Evolutionary conservation across 2,888 invertebrate genomes (phyloP), one percentile per base, ranked within the genome.

Genomic region (Monopis laevigella): DNA sequence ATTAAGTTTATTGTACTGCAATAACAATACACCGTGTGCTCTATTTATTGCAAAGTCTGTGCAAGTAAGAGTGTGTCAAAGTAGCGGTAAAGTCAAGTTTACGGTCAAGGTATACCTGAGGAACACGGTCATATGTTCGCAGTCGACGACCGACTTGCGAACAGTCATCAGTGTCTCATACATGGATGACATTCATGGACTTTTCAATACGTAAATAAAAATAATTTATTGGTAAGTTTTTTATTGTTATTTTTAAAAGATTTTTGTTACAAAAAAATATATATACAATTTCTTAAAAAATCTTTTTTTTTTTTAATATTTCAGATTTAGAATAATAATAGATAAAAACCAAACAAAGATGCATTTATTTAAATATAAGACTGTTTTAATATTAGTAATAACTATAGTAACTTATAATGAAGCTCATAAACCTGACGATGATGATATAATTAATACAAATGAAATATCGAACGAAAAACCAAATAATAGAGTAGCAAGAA

Each of bases 71-170:
- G 27, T 58, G 62, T 63, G 64, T 58, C 64, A 58, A 58, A 48
- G 53, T 73, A 77, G 65, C 75, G 70, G 77, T 72, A 73, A 54
- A 62, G 51, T 54, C 61, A 68, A 68, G 72, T 63, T 65, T 62
- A 56, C 60, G 67, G 65, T 65, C 66, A 67, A 64, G 65, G 64
- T 59, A 36, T 36, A 36, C 36, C 21, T 21, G 53, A 54, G 55
- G 48, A 51, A 53, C 49, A 47, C 45, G 48, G 48, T 50, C 48
- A 51, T 52, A 42, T 50, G 19, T 21, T 18, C 59, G 55, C 69
- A 69, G 55, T 66, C 60, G 53, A 47, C 49, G 48, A 39, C 48
- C 49, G 51, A 36, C 50, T 45, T 55, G 54, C 56, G 13, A 21
- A 21, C 2, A 5, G 32, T 10, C 14, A 32, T 32, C 32, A 32